Conservation (phyloP, 2,888 invertebrate genomes). For the Amaurobius ferox region DNA sequence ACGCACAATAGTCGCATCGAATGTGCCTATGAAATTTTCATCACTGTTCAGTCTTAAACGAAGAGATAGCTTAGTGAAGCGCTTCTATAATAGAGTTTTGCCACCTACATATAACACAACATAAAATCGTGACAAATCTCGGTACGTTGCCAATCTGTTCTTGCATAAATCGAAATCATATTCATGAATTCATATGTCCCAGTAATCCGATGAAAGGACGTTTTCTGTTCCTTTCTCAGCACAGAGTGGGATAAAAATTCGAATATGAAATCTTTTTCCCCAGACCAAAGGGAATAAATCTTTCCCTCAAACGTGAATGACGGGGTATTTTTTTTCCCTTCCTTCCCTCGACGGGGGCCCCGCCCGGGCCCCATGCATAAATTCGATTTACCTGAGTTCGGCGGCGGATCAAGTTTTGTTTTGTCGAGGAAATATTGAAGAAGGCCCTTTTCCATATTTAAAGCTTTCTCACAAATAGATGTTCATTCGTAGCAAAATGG, state of each 20-base stretch:
- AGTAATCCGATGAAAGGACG: background rate
- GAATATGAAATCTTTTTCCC: background rate
- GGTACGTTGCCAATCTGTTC: background rate
- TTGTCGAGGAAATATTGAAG: conserved; percentile 50
- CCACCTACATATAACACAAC: too few relatives aligned
- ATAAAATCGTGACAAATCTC: too few relatives aligned
- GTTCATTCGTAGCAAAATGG: conserved; percentile 59
- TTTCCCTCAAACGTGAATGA: background rate
- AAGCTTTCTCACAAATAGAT: conserved; percentile 65
- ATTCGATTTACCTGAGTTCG: conserved; percentile 64
- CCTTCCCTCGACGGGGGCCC: conserved; percentile 6
- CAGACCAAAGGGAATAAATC: background rate
- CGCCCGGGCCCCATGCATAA: conserved; percentile 48
- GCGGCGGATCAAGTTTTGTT: conserved; percentile 54
- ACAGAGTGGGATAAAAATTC: background rate
- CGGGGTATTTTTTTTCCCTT: background rate
- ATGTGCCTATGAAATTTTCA: too few relatives aligned
- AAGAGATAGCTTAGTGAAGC: too few relatives aligned
- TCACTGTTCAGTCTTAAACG: too few relatives aligned
- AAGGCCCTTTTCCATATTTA: conserved; percentile 66
- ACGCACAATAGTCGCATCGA: too few relatives aligned
- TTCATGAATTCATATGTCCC: background rate
- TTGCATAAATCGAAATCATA: background rate
- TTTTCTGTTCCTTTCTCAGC: background rate
- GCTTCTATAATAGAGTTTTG: too few relatives aligned